A percentile compares a stretch with the other conserved stretches of the same genome.
Evolutionary conservation across 2,113 vertebrate genomes (phyloP).

Genomic region (Lampris incognitus): DNA sequence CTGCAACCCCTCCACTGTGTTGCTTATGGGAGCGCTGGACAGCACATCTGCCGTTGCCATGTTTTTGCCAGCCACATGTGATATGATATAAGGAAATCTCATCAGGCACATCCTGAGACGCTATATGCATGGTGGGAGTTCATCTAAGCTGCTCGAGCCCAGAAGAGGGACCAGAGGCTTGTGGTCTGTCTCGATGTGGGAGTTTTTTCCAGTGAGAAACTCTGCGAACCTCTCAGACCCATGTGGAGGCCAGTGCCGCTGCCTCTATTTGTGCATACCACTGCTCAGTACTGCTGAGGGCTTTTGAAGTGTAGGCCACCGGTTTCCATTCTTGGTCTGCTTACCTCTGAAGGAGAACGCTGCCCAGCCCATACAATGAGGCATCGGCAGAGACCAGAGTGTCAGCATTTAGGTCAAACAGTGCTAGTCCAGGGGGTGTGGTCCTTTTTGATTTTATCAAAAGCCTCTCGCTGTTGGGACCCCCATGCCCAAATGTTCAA

Average conservation of each 20-base stretch:
- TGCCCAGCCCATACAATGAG: conserved; percentile 24
- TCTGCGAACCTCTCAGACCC: conserved; percentile 25
- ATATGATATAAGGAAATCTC: background rate
- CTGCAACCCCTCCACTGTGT: background rate
- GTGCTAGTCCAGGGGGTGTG: conserved; percentile 5
- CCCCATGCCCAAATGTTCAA: conserved; percentile 15
- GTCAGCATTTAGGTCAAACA: conserved; percentile 3
- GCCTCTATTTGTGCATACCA: conserved; percentile 20
- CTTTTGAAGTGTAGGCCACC: background rate
- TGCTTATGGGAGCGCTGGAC: conserved; percentile 16
- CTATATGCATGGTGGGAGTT: conserved; percentile 16
- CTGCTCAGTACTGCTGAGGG: background rate
- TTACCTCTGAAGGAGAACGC: conserved; percentile 13
- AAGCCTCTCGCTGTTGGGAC: background rate
- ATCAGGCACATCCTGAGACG: conserved; percentile 6
- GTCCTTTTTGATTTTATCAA: conserved; percentile 18
- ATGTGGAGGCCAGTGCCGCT: conserved; percentile 16
- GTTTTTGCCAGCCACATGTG: conserved; percentile 19
- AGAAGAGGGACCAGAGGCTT: conserved; percentile 23
- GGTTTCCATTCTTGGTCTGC: background rate
- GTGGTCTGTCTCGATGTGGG: conserved; percentile 13
- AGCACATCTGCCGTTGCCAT: conserved; percentile 10
- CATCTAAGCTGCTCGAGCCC: conserved; percentile 9
- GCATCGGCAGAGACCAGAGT: conserved; percentile 25
- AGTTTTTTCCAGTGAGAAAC: conserved; percentile 10